Conservation (phyloP, 2,113 vertebrate genomes). For the Epinephelus moara region DNA sequence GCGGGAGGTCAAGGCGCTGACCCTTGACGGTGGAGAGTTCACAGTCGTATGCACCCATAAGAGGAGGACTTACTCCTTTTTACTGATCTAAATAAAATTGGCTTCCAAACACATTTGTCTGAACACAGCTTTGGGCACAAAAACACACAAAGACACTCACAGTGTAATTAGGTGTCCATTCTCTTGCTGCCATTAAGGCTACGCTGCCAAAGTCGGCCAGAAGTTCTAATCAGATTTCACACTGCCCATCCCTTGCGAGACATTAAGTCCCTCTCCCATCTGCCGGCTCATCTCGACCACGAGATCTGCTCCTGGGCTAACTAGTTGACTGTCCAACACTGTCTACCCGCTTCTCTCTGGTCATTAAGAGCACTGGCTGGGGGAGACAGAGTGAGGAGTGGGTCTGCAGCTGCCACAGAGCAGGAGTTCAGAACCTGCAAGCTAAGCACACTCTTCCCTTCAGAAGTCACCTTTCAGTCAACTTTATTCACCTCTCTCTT, state of each 20-base stretch:
- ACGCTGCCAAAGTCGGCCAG: constrained; percentile 45
- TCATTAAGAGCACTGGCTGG: constrained; percentile 30
- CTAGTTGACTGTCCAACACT: constrained; percentile 26
- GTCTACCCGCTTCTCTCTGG: background rate
- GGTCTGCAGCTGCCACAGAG: constrained; percentile 29
- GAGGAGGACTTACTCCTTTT: constrained; percentile 3
- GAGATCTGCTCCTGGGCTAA: constrained; percentile 42
- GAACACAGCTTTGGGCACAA: constrained; percentile 3
- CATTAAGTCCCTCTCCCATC: constrained; percentile 71
- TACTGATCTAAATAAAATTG: constrained; percentile 12
- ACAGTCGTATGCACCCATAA: constrained; percentile 15
- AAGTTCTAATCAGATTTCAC: constrained; percentile 75
- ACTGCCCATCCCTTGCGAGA: constrained; percentile 53
- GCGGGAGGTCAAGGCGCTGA: constrained; percentile 37
- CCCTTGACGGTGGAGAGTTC: constrained; percentile 20
- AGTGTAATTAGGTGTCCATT: constrained; percentile 11
- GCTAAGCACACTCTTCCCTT: constrained; percentile 6
- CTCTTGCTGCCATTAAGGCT: constrained; percentile 22
- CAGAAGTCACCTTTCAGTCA: constrained; percentile 13
- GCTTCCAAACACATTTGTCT: constrained; percentile 1
- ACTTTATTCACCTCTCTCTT: constrained; percentile 11
- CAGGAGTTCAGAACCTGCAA: constrained; percentile 20
- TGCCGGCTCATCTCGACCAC: constrained; percentile 56
- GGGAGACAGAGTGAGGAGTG: constrained; percentile 13
- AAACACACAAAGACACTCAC: constrained; percentile 1